Percentiles rank a stretch among this genome's conserved stretches.
Evolutionary conservation across 2,888 invertebrate genomes (phyloP).

Genomic region (Spilosoma lubricipeda): DNA sequence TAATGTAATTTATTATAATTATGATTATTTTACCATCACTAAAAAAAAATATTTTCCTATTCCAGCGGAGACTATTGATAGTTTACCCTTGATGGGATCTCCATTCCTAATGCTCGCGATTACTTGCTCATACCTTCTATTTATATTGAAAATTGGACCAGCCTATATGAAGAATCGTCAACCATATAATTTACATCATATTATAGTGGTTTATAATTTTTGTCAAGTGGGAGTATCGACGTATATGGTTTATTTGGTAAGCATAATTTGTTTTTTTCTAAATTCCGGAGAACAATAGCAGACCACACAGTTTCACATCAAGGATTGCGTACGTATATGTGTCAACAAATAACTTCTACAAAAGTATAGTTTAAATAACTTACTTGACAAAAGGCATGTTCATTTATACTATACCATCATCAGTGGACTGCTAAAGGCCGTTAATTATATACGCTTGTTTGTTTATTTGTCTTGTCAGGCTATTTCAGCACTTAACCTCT

Average conservation of each 20-base stretch:
- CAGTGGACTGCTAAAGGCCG: no score
- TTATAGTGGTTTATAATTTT: constrained; percentile 17
- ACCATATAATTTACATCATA: constrained; percentile 12
- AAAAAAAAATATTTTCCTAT: not conserved
- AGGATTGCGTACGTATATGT: no score
- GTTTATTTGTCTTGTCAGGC: no score
- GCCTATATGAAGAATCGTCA: constrained; percentile 20
- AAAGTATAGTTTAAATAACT: no score
- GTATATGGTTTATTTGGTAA: constrained; percentile 18
- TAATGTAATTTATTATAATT: not conserved
- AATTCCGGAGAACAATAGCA: no score
- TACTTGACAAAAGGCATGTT: no score
- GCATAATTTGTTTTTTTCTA: not conserved
- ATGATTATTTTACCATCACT: not conserved
- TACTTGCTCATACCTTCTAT: constrained; percentile 11
- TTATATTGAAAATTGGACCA: constrained; percentile 20
- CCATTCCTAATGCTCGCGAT: constrained; percentile 7
- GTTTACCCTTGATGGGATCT: constrained; percentile 17
- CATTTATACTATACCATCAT: no score
- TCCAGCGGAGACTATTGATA: constrained; percentile 16
- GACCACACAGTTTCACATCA: no score
- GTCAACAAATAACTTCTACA: no score
- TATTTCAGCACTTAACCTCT: no score
- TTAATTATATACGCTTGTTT: no score
- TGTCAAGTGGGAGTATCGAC: constrained; percentile 14